Evolutionary conservation across 1,140 invertebrate genomes (phyloP).

Genomic region (Listronotus bonariensis): DNA sequence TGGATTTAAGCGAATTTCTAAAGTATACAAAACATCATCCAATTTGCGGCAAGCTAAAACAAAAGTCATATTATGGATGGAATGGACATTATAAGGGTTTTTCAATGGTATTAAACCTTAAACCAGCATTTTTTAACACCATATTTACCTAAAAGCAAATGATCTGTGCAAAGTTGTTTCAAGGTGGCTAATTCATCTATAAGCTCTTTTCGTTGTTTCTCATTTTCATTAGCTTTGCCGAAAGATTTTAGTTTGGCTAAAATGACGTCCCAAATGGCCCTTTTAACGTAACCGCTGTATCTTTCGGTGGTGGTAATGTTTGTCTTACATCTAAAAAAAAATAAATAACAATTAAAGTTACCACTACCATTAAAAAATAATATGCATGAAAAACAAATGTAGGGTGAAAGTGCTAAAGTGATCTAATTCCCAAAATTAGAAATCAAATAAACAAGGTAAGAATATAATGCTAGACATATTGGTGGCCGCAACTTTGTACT

Average conservation of each 20-base stretch:
- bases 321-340: constrained; percentile 59
- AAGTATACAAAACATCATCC: background rate
- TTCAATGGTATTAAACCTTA: no score
- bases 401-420: no score
- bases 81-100: no score
- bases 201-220: constrained; percentile 6
- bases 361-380: no score
- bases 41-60: background rate
- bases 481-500: no score
- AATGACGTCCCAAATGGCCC: constrained; percentile 60
- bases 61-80: background rate
- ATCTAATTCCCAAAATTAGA: no score
- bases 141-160: constrained; percentile 2
- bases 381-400: no score
- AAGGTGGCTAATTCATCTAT: background rate
- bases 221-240: constrained; percentile 46
- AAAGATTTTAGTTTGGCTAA: constrained; percentile 60
- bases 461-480: no score
- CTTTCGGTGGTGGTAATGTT: constrained; percentile 64
- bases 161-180: background rate
- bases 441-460: no score
- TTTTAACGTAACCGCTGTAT: constrained; percentile 65
- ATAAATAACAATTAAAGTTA: no score
- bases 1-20: constrained; percentile 17
- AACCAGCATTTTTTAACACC: no score